Conservation (phyloP, 2,113 vertebrate species). For the Meles meles region DNA sequence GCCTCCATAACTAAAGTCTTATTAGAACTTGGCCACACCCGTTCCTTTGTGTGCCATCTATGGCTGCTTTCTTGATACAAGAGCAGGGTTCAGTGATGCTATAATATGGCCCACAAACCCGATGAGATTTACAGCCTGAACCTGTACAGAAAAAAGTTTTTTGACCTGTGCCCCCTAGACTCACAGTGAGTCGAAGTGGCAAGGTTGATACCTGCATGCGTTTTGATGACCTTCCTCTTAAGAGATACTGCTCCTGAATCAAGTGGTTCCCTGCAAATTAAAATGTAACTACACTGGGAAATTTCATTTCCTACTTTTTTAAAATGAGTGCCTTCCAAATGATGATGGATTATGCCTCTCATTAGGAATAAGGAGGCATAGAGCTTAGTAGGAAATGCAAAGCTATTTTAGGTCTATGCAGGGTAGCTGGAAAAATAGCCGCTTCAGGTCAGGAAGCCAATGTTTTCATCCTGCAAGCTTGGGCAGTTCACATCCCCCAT, state of each 20-base stretch:
- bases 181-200: neutral
- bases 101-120: neutral
- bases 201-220: neutral
- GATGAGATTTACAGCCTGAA: neutral
- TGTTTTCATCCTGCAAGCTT: neutral
- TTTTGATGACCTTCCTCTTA: constrained; percentile 11
- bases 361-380: constrained; percentile 32
- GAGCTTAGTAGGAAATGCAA: constrained; percentile 25
- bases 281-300: constrained; percentile 27
- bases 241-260: neutral
- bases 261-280: constrained; percentile 50
- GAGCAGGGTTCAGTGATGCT: neutral
- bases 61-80: neutral
- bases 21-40: neutral
- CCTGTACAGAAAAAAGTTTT: neutral
- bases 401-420: neutral
- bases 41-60: rapidly evolving
- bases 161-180: neutral
- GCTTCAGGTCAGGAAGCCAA: neutral
- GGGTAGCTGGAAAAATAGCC: neutral
- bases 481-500: neutral
- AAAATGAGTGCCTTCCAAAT: constrained; percentile 64
- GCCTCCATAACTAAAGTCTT: neutral
- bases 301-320: constrained; percentile 66
- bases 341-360: constrained; percentile 70